Conservation (phyloP, 2,888 invertebrate genomes). For the Clusia tigrina region DNA sequence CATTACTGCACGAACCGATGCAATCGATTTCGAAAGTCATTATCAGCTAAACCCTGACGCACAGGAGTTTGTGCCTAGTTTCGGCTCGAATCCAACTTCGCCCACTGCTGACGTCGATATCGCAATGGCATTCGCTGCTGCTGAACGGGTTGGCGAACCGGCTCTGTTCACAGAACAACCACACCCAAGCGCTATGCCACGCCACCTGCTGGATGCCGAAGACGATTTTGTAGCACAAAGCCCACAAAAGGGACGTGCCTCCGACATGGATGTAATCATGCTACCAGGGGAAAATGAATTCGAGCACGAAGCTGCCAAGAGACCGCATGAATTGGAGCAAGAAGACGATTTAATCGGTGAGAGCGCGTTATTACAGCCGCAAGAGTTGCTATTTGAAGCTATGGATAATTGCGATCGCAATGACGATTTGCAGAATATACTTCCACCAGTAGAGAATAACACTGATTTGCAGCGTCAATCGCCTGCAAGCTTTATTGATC, state of each 20-base stretch:
- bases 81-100: slow-evolving; percentile 69
- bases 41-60: slow-evolving; percentile 86
- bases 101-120: slow-evolving; percentile 28
- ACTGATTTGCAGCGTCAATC: slow-evolving; percentile 30
- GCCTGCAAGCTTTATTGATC: slow-evolving; percentile 41
- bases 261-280: slow-evolving; percentile 58
- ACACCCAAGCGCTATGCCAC: slow-evolving; percentile 34
- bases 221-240: slow-evolving; percentile 72
- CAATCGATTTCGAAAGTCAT: slow-evolving; percentile 65
- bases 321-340: slow-evolving; percentile 59
- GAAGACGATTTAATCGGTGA: slow-evolving; percentile 43
- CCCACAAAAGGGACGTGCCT: slow-evolving; percentile 71
- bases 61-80: slow-evolving; percentile 75
- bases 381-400: too few species aligned
- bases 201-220: slow-evolving; percentile 40
- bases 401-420: neutral
- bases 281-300: slow-evolving; percentile 60
- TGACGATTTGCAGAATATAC: slow-evolving; percentile 29
- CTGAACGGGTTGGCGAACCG: slow-evolving; percentile 33
- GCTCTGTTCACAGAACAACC: slow-evolving; percentile 20
- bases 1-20: slow-evolving; percentile 17
- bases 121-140: slow-evolving; percentile 17
- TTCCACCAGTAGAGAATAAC: slow-evolving; percentile 19
- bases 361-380: slow-evolving; percentile 16
- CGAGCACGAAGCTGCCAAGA: slow-evolving; percentile 56